These are phyloP conservation scores for Ostrea denselamellosa DNA, from an alignment of 1,140 invertebrate genomes.

Conservation along the genomic window DNA sequence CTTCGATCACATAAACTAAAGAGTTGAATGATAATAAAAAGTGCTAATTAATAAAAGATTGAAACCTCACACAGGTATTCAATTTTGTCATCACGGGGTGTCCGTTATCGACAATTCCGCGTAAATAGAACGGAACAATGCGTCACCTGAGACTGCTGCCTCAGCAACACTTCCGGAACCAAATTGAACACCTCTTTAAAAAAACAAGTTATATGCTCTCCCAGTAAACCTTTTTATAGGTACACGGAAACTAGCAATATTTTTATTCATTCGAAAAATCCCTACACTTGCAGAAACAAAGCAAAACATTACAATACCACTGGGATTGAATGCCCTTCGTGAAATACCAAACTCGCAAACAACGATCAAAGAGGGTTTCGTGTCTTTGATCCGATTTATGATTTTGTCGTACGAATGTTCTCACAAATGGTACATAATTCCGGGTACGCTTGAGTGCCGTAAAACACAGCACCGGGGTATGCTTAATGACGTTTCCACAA, in stretches of 20 bases:
- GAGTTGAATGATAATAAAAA: no score
- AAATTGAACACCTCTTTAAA: not conserved
- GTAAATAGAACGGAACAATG: not conserved
- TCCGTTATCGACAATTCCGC: not conserved
- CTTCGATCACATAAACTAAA: no score
- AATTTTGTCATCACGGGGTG: not conserved
- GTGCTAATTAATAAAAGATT: not conserved
- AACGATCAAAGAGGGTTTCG: not conserved
- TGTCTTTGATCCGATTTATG: conserved; percentile 1
- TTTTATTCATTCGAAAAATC: not conserved
- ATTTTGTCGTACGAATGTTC: not conserved
- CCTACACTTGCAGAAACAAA: not conserved
- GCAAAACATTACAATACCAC: not conserved
- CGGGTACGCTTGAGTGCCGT: not conserved
- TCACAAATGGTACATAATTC: conserved; percentile 23
- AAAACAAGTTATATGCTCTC: not conserved
- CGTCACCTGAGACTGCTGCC: not conserved
- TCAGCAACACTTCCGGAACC: conserved; percentile 6
- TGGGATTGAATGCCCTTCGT: not conserved
- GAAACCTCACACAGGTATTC: not conserved
- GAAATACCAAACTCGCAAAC: not conserved
- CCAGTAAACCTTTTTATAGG: not conserved
- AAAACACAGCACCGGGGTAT: not conserved
- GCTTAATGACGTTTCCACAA: not conserved
- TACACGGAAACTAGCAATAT: not conserved